Evolutionary conservation across 2,113 vertebrate species (phyloP), one percentile per base, ranked within the genome.

Genomic region (Empidonax traillii): DNA sequence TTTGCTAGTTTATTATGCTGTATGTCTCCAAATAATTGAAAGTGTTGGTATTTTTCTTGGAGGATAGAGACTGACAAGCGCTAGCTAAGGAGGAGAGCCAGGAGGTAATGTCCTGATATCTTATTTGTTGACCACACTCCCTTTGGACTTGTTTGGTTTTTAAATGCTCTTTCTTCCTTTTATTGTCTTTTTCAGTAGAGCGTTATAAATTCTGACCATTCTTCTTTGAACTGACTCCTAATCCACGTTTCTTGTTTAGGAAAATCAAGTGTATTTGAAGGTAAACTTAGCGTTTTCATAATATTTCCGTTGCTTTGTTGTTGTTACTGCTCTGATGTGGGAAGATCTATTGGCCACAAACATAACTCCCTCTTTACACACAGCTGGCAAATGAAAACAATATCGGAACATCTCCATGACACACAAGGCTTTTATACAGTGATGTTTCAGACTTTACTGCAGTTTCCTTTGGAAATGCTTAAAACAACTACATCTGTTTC

Each of bases 401-500:
- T 95, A 96, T 97, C 93, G 58, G 96, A 96, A 91, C 96, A 96
- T 97, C 96, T 97, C 95, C 33, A 58, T 96, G 92, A 92, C 96
- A 95, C 94, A 87, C 95, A 88, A 82, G 66, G 93, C 92, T 95
- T 97, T 96, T 87, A 96, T 89, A 90, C 49, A 67, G 87, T 30
- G 37, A 91, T 89, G 92, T 89, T 95, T 97, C 95, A 80, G 92
- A 76, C 94, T 96, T 97, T 95, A 96, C 85, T 97, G 95, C 96
- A 92, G 96, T 97, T 97, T 97, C 97, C 96, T 98, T 97, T 97
- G 97, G 94, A 98, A 98, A 93, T 94, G 93, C 97, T 98, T 97
- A 95, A 97, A 97, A 97, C 97, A 95, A 96, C 90, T 89, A 87
- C 97, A 97, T 97, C 97, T 98, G 97, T 97, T 98, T 98, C 97